phyloP scores from a whole-genome alignment of 2,113 vertebrate species.

The Chaenogobius annularis region DNA sequence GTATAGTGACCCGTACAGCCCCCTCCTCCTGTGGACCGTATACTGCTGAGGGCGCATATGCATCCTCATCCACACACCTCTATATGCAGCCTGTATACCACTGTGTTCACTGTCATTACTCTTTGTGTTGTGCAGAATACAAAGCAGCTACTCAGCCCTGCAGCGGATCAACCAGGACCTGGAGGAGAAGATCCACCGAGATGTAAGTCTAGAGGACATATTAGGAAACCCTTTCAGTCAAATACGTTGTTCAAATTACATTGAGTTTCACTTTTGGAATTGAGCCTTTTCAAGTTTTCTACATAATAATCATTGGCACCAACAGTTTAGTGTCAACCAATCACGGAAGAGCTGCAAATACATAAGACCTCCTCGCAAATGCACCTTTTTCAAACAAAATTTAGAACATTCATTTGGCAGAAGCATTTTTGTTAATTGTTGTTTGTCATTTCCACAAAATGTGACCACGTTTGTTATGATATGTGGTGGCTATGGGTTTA shows the following conservation, averaged over 20 bases:
- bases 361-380: too few species aligned
- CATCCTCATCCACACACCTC: not conserved
- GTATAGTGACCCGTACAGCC: not conserved
- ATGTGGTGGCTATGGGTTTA: too few species aligned
- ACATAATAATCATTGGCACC: too few species aligned
- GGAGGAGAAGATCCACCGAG: slow-evolving; percentile 92
- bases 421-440: too few species aligned
- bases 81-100: slow-evolving; percentile 1
- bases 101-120: slow-evolving; percentile 21
- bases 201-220: slow-evolving; percentile 60
- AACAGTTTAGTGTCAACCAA: too few species aligned
- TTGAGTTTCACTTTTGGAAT: not conserved
- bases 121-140: slow-evolving; percentile 82
- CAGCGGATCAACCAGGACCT: slow-evolving; percentile 97
- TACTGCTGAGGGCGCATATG: slow-evolving; percentile 16
- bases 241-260: not conserved
- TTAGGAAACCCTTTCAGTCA: not conserved
- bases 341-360: too few species aligned
- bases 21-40: not conserved
- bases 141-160: slow-evolving; percentile 95
- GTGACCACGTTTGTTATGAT: too few species aligned
- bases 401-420: too few species aligned
- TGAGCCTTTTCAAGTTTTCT: not conserved
- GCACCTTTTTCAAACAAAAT: too few species aligned
- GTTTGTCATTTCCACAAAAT: too few species aligned